Evolutionary conservation across 2,113 vertebrate genomes (phyloP), one percentile per base, ranked within the genome.

Genomic region (Gnathonemus longibarbis): DNA sequence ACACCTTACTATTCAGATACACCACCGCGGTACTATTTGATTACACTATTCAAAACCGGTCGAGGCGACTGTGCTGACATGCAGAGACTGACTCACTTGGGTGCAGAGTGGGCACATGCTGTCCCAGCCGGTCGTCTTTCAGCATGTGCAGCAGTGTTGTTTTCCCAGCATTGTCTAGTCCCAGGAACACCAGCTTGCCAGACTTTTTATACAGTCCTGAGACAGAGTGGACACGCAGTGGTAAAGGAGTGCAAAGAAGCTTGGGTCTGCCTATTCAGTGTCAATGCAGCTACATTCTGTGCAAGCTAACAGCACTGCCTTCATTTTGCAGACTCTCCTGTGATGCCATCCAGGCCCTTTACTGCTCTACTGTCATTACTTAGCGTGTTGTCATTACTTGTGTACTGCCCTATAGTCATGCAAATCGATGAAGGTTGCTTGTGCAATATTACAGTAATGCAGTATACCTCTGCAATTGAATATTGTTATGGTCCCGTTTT

Each of bases 71-170:
- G 11, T 8, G 70, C 13, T 39, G 11, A 19, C 31, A 7, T 17
- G 74, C 74, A 80, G 74, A 42, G 87, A 27, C 56, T 62, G 49
- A 97, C 98, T 98, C 94, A 99, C 98, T 99, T 92, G 98, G 98
- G 94, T 99, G 98, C 94, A 99, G 95, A 3, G 98, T 99, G 88
- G 98, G 98, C 90, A 99, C 98, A 1, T 98, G 98, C 52, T 99
- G 98, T 92, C 98, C 98, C 95, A 99, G 92, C 95, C 98, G 96
- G 96, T 99, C 98, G 94, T 99, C 98, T 97, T 99, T 99, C 91
- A 99, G 97, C 98, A 99, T 99, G 95, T 99, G 98, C 92, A 99
- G 95, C 94, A 99, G 94, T 1, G 98, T 99, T 0, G 98, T 99
- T 95, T 99, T 99, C 89, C 98, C 98, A 89, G 98, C 98, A 97